These are phyloP conservation scores for Parotocinclus haroldoi DNA, from an alignment of 2,797 vertebrate genomes.

Conservation along the genomic window DNA sequence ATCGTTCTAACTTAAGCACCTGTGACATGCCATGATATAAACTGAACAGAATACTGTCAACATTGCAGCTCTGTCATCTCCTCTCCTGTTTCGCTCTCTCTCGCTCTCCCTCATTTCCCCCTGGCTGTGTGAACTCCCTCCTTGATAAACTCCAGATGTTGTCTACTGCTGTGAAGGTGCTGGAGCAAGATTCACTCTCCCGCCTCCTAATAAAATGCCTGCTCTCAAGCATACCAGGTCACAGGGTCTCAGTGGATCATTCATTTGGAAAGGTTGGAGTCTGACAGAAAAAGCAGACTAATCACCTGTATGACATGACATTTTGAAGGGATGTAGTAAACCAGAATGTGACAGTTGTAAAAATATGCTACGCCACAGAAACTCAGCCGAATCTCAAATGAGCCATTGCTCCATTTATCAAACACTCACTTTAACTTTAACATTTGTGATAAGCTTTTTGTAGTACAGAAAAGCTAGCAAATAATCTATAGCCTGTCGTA, in stretches of 20 bases:
- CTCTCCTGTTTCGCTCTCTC: conserved; percentile 22
- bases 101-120: background rate
- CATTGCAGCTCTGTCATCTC: conserved; percentile 24
- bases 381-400: background rate
- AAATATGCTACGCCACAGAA: background rate
- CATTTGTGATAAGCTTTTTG: background rate
- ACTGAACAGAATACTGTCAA: conserved; percentile 32
- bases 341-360: conserved; percentile 6
- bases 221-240: conserved; percentile 40
- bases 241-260: conserved; percentile 32
- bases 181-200: conserved; percentile 42
- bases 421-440: conserved; percentile 8
- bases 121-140: conserved; percentile 40
- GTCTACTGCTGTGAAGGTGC: conserved; percentile 40
- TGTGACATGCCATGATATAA: conserved; percentile 45
- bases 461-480: background rate
- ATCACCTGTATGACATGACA: conserved; percentile 26
- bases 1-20: conserved; percentile 23
- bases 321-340: conserved; percentile 29
- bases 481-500: background rate
- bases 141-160: conserved; percentile 55
- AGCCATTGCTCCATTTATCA: background rate
- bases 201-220: conserved; percentile 39
- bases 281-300: conserved; percentile 12
- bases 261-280: conserved; percentile 30